Base-by-base conservation (phyloP, 2,888 invertebrate species). In the Helicoverpa assulta region DNA sequence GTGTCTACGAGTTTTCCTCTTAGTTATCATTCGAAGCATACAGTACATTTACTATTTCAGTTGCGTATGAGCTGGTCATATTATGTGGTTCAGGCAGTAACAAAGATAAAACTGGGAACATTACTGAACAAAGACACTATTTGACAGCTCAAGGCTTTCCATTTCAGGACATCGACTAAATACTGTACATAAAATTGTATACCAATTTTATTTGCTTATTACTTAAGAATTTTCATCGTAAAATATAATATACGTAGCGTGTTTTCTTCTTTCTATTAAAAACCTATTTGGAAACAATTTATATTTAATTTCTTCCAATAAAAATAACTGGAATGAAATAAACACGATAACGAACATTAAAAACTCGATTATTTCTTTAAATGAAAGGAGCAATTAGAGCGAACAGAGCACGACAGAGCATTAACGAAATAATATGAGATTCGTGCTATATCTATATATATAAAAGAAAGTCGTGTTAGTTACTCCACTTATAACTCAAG, bases 371-470 rank as follows among this genome's bases (percentile, higher is more conserved):
- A 51, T 7, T 12, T 33, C 43, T 10, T 0, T 8, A 70, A 57
- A 77, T 50, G n/a, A 64, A 60, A 50, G 19, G 7, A 16, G 21
- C 6, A 14, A 33, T 29, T 56, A 71, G n/a, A 43, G 1, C 5
- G 14, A 43, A 47, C 52, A 50, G n/a, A 50, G 59, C 50, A 16
- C 10, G n/a, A n/a, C 33, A 56, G 59, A 63, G 59, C 19, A n/a
- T n/a, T 56, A 43, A 16, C 14, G 19, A 33, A 43, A n/a, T 43
- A 51, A 47, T 19, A 52, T 54, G 55, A 78, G 64, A 70, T 71
- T 78, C 57, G 60, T 71, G 26, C 60, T 78, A 81, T 75, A 84
- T n/a, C n/a, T n/a, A n/a, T n/a, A n/a, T n/a, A n/a, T n/a, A n/a
- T n/a, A n/a, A n/a, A n/a, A n/a, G n/a, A n/a, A n/a, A n/a, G n/a